Conservation (phyloP, 1,140 invertebrate species). For the Bombus waltoni region DNA sequence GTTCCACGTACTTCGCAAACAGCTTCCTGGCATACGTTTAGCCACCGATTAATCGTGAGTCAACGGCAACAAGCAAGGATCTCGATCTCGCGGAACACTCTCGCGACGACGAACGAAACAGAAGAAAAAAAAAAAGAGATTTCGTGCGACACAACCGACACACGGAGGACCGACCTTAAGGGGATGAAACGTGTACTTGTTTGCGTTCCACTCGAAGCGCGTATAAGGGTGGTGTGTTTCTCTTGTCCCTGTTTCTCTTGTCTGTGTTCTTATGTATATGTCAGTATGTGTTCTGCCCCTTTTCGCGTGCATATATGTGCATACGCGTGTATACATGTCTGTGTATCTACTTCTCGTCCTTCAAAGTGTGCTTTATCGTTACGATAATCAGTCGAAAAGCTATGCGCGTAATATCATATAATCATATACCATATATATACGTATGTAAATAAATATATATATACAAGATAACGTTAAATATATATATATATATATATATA, state of each 20-base stretch:
- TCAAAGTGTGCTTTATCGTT: conserved; percentile 64
- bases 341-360: not conserved
- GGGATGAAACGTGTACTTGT: conserved; percentile 45
- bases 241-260: conserved; percentile 10
- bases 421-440: conserved; percentile 75
- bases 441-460: conserved; percentile 64
- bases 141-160: conserved; percentile 12
- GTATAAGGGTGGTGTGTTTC: not conserved
- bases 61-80: not conserved
- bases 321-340: not conserved
- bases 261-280: not conserved
- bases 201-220: conserved; percentile 41
- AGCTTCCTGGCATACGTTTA: not conserved
- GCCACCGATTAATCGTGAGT: not conserved
- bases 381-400: conserved; percentile 82
- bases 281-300: not conserved
- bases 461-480: conserved; percentile 69
- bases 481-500: conserved; percentile 63
- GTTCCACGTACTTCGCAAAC: not conserved
- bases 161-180: conserved; percentile 6
- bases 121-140: not conserved
- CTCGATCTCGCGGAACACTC: conserved; percentile 21
- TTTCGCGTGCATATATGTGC: conserved; percentile 22
- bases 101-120: not conserved
- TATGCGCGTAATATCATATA: conserved; percentile 73